Conservation (phyloP, 2,888 invertebrate genomes). For the Lampropteryx suffumata region DNA sequence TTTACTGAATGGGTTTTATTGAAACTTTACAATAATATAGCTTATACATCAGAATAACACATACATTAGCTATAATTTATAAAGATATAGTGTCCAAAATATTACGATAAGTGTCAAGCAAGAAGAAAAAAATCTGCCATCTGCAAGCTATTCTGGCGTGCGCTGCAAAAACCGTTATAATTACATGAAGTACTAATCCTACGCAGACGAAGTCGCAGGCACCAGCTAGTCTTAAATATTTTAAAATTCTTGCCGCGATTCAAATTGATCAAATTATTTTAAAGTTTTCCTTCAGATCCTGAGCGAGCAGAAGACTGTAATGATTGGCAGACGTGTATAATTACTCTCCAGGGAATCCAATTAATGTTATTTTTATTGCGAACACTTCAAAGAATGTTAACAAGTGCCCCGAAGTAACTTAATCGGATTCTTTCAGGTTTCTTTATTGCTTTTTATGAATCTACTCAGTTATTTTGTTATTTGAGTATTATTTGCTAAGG, state of each 20-base stretch:
- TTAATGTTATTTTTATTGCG: conserved; percentile 35
- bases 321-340: conserved; percentile 42
- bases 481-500: background rate
- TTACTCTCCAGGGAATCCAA: conserved; percentile 37
- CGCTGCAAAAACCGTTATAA: no score
- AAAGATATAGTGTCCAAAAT: no score
- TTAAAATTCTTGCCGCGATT: background rate
- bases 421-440: conserved; percentile 14
- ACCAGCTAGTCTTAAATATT: no score
- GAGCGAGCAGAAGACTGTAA: background rate
- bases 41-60: no score
- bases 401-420: conserved; percentile 15
- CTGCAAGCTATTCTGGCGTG: no score
- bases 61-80: no score
- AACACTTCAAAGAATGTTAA: conserved; percentile 39
- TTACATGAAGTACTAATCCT: no score
- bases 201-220: no score
- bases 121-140: no score
- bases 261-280: conserved; percentile 5
- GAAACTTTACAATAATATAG: no score
- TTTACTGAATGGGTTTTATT: no score
- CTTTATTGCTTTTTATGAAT: background rate
- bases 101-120: no score
- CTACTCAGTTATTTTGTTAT: background rate
- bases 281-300: conserved; percentile 4